phyloP scores from a whole-genome alignment of 2,113 vertebrate species.

The Carollia perspicillata region DNA sequence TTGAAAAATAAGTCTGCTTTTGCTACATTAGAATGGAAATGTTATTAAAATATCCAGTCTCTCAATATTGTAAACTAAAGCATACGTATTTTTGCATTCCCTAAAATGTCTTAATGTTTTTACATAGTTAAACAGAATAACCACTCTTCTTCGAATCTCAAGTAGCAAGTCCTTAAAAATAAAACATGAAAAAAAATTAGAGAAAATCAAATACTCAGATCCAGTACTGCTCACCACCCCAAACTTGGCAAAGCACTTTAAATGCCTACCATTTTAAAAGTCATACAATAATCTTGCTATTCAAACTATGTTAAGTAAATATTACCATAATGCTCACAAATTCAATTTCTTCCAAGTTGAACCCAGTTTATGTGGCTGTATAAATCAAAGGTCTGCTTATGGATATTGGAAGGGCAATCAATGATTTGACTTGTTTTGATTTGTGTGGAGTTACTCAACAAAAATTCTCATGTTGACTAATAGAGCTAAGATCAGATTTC shows the following conservation, averaged over 20 bases:
- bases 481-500: constrained; percentile 61
- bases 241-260: constrained; percentile 37
- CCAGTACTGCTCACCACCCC: constrained; percentile 16
- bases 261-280: constrained; percentile 10
- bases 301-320: constrained; percentile 56
- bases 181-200: constrained; percentile 63
- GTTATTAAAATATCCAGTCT: constrained; percentile 65
- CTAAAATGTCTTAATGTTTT: constrained; percentile 74
- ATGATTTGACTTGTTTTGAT: constrained; percentile 52
- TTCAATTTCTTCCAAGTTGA: constrained; percentile 44
- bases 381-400: constrained; percentile 2
- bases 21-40: constrained; percentile 68
- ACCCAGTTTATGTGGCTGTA: not conserved
- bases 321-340: constrained; percentile 45
- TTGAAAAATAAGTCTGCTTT: not conserved
- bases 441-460: constrained; percentile 54
- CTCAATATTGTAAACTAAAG: constrained; percentile 69
- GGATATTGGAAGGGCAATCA: not conserved
- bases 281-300: constrained; percentile 52
- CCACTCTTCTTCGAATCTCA: constrained; percentile 61
- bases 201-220: constrained; percentile 63
- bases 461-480: constrained; percentile 39
- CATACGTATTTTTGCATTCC: constrained; percentile 62
- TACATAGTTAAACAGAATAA: constrained; percentile 71
- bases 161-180: constrained; percentile 51